These are phyloP conservation scores for Cynopterus sphinx DNA, from an alignment of 2,797 vertebrate species.

Conservation along the genomic window DNA sequence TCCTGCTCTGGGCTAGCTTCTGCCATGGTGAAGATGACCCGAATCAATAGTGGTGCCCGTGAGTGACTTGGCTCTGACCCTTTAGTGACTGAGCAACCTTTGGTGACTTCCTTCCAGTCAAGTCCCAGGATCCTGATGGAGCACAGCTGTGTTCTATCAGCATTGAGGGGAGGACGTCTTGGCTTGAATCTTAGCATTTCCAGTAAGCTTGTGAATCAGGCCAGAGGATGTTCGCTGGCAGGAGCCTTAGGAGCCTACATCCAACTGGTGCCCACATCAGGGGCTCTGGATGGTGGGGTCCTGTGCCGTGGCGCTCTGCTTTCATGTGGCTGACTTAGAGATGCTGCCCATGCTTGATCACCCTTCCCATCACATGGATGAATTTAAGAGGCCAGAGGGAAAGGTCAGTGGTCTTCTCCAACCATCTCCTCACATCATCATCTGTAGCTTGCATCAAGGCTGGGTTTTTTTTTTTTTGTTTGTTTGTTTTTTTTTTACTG, in stretches of 20 bases:
- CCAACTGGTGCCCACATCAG: too few relatives aligned
- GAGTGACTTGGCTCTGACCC: background rate
- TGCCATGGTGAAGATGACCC: background rate
- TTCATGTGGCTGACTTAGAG: background rate
- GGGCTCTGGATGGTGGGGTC: background rate
- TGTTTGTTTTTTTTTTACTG: background rate
- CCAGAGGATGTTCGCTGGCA: background rate
- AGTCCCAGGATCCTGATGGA: background rate
- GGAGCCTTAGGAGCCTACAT: background rate
- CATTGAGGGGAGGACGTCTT: background rate
- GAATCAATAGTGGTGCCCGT: background rate
- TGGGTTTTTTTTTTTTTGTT: background rate
- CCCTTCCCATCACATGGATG: background rate
- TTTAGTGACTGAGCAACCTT: background rate
- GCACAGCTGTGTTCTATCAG: background rate
- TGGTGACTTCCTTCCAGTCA: background rate
- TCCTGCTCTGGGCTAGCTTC: background rate
- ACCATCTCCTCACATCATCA: background rate
- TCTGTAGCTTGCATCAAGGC: fast-evolving
- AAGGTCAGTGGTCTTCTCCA: background rate
- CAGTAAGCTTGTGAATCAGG: background rate
- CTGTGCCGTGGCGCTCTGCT: background rate
- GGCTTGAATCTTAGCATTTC: background rate
- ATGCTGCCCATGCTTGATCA: fast-evolving
- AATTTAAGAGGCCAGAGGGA: background rate